Evolutionary conservation across 2,797 vertebrate species (phyloP).

Genomic region (Phoxinus dragarum): DNA sequence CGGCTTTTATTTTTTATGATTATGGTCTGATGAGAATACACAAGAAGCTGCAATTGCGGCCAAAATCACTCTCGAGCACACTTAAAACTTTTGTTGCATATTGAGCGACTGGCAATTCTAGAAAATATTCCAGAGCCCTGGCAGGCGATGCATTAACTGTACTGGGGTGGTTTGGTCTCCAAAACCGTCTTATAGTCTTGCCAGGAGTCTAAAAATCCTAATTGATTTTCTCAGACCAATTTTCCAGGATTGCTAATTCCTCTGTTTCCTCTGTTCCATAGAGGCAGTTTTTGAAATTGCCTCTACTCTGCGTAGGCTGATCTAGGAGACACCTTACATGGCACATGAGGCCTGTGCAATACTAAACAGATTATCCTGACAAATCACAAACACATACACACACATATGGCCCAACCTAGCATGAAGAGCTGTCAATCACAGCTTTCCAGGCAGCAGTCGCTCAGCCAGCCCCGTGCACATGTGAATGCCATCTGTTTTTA

Average conservation of each 20-base stretch:
- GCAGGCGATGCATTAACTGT: conserved; percentile 20
- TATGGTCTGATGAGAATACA: conserved; percentile 52
- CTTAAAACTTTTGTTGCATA: conserved; percentile 42
- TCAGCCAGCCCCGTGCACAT: not conserved
- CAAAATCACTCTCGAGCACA: conserved; percentile 30
- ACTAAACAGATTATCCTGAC: conserved; percentile 71
- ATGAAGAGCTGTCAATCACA: conserved; percentile 46
- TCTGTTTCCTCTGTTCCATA: conserved; percentile 51
- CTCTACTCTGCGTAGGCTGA: conserved; percentile 51
- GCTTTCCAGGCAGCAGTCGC: conserved; percentile 18
- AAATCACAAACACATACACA: conserved; percentile 40
- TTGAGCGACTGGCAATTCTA: conserved; percentile 22
- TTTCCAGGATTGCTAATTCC: conserved; percentile 67
- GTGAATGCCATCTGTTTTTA: conserved; percentile 18
- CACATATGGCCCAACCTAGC: conserved; percentile 31
- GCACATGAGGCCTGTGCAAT: conserved; percentile 54
- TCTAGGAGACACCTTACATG: conserved; percentile 58
- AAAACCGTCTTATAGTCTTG: conserved; percentile 2
- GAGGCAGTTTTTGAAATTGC: conserved; percentile 64
- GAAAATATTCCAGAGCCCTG: conserved; percentile 4
- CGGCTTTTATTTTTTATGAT: conserved; percentile 59
- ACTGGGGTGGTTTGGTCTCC: conserved; percentile 7
- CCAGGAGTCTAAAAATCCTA: conserved; percentile 45
- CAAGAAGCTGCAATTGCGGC: conserved; percentile 36
- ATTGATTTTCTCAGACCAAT: conserved; percentile 47